These are phyloP conservation scores for Leucozona laternaria DNA, from an alignment of 2,888 invertebrate species.

Conservation along the genomic window DNA sequence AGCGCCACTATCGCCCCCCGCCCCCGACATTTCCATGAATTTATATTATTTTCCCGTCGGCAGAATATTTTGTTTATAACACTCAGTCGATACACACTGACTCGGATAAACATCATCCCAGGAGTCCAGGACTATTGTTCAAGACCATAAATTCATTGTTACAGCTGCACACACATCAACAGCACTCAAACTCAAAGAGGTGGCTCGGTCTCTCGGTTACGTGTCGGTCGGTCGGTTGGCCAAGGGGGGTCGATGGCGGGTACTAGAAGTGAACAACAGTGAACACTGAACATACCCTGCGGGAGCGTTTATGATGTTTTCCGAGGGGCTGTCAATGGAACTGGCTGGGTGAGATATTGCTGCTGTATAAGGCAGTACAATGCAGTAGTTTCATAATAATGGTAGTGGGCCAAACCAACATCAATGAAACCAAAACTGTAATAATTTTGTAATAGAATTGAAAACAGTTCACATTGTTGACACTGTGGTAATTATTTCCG, in stretches of 20 bases:
- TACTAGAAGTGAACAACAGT: slow-evolving; percentile 31
- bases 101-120: slow-evolving; percentile 37
- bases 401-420: slow-evolving; percentile 30
- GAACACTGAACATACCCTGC: slow-evolving; percentile 48
- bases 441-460: slow-evolving; percentile 75
- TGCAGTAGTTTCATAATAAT: neutral
- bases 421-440: slow-evolving; percentile 62
- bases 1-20: neutral
- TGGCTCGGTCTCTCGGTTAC: neutral
- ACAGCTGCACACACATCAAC: slow-evolving; percentile 29
- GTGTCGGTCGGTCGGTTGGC: neutral
- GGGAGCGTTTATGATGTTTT: slow-evolving; percentile 61
- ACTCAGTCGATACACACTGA: slow-evolving; percentile 36
- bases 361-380: neutral
- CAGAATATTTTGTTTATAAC: slow-evolving; percentile 55
- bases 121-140: slow-evolving; percentile 33
- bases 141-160: slow-evolving; percentile 50
- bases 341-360: neutral
- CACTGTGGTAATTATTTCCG: slow-evolving; percentile 74
- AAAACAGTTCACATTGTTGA: slow-evolving; percentile 72
- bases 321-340: neutral
- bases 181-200: slow-evolving; percentile 37
- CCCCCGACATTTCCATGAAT: slow-evolving; percentile 45
- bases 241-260: neutral
- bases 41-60: slow-evolving; percentile 60